Percentiles rank a stretch among this genome's conserved stretches.
These are phyloP conservation scores for Sebastes glaucus DNA, from an alignment of 2,797 vertebrate genomes.

Conservation along the genomic window DNA sequence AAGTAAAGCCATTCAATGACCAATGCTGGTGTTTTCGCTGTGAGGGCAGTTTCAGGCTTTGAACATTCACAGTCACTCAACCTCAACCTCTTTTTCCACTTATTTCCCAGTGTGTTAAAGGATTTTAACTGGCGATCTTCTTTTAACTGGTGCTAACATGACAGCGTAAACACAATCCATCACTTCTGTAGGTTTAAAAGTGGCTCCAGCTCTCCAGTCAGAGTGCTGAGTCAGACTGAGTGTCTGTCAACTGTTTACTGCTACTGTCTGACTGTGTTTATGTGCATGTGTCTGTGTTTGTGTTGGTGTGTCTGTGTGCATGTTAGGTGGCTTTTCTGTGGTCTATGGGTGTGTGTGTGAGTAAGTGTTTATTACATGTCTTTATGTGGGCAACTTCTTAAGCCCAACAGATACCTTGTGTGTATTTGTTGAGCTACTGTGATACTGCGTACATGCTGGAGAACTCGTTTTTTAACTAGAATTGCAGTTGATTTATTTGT, in stretches of 20 bases:
- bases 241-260: slow-evolving; percentile 59
- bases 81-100: not conserved
- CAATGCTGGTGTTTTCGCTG: not conserved
- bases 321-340: slow-evolving; percentile 37
- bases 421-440: not conserved
- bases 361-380: slow-evolving; percentile 22
- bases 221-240: slow-evolving; percentile 36
- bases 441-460: not conserved
- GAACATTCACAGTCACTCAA: not conserved
- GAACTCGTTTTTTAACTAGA: not conserved
- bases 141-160: not conserved
- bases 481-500: not conserved
- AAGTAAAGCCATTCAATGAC: not conserved
- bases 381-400: slow-evolving; percentile 10
- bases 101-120: not conserved
- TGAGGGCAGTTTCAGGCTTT: not conserved
- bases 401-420: not conserved
- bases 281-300: slow-evolving; percentile 51
- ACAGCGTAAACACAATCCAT: slow-evolving; percentile 5
- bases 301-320: slow-evolving; percentile 29
- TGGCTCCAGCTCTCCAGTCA: slow-evolving; percentile 4
- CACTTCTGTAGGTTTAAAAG: slow-evolving; percentile 16
- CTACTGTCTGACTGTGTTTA: slow-evolving; percentile 46
- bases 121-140: not conserved
- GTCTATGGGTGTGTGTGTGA: slow-evolving; percentile 1